phyloP scores from a whole-genome alignment of 1,140 invertebrate species.

The Grapholita molesta region DNA sequence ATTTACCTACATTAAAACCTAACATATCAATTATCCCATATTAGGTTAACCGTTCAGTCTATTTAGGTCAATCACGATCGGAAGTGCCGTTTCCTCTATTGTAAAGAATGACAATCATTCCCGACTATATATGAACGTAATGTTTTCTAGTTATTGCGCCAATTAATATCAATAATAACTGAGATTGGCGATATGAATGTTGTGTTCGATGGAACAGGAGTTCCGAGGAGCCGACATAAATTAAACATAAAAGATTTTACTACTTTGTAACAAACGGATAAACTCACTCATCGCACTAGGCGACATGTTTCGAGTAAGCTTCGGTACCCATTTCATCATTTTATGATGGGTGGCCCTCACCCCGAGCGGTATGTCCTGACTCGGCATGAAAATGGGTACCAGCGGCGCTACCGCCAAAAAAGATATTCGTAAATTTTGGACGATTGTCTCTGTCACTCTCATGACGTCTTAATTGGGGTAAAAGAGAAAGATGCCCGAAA shows the following conservation, averaged over 20 bases:
- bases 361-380: no score
- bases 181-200: background rate
- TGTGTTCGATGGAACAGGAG: background rate
- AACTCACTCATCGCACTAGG: no score
- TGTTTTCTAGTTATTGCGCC: background rate
- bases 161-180: conserved; percentile 18
- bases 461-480: no score
- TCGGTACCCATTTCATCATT: no score
- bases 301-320: no score
- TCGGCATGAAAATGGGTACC: no score
- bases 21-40: background rate
- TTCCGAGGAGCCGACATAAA: background rate
- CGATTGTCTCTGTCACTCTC: no score
- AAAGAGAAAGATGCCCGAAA: no score
- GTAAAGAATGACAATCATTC: conserved; percentile 1
- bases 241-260: background rate
- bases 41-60: background rate
- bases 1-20: background rate
- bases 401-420: no score
- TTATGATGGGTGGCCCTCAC: no score
- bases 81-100: background rate
- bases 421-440: no score
- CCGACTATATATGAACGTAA: conserved; percentile 1
- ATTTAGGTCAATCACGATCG: conserved; percentile 1
- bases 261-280: background rate